These are phyloP conservation scores for Lanius ludovicianus DNA, from an alignment of 2,113 vertebrate genomes.

Conservation along the genomic window DNA sequence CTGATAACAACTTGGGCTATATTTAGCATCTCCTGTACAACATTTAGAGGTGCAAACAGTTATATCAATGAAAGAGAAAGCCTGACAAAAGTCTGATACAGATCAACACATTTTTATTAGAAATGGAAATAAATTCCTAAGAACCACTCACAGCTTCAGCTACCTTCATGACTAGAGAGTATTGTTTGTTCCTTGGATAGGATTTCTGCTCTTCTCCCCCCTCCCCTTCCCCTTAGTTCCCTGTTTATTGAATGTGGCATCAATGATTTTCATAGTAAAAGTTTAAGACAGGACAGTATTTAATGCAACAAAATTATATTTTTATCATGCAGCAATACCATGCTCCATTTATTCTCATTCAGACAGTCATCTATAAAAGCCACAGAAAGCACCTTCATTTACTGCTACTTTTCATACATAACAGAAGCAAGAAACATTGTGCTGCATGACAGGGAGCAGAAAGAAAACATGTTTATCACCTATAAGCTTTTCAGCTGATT, in stretches of 20 bases:
- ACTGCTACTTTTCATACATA: background rate
- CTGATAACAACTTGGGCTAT: background rate
- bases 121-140: background rate
- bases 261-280: background rate
- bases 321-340: background rate
- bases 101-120: background rate
- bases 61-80: background rate
- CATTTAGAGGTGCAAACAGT: background rate
- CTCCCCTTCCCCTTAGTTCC: background rate
- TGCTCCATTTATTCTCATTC: background rate
- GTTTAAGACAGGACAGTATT: background rate
- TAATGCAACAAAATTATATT: background rate
- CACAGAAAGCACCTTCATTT: background rate
- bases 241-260: background rate
- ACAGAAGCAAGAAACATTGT: background rate
- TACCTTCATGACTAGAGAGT: background rate
- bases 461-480: conserved; percentile 21
- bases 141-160: background rate
- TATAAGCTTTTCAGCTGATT: conserved; percentile 50
- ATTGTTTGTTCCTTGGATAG: background rate
- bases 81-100: background rate
- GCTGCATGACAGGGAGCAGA: background rate
- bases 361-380: background rate
- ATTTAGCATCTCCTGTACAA: background rate
- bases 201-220: background rate